Evolutionary conservation across 2,888 invertebrate genomes (phyloP).

Genomic region (Formica aserva): DNA sequence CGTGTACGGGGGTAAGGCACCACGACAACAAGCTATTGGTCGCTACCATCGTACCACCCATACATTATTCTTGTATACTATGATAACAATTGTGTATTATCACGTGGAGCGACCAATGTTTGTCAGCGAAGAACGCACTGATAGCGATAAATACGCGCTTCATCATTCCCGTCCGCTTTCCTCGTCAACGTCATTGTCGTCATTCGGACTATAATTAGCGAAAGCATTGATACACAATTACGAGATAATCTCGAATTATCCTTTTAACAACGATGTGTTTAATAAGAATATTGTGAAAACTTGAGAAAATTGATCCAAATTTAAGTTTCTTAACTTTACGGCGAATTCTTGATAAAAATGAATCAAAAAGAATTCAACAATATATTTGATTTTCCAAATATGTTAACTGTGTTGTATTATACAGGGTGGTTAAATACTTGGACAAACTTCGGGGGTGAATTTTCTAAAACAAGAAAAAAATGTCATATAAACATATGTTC

Average conservation of each 20-base stretch:
- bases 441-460: no score
- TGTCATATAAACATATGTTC: no score
- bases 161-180: conserved; percentile 55
- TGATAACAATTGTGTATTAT: conserved; percentile 71
- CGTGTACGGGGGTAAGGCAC: conserved; percentile 84
- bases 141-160: conserved; percentile 69
- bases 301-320: not conserved
- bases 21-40: conserved; percentile 76
- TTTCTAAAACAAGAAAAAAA: no score
- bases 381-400: not conserved
- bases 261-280: not conserved
- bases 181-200: conserved; percentile 56
- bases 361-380: not conserved
- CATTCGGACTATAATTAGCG: not conserved
- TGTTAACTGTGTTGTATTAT: not conserved
- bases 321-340: not conserved
- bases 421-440: no score
- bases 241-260: not conserved
- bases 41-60: conserved; percentile 80
- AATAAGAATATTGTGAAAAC: not conserved
- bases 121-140: conserved; percentile 63
- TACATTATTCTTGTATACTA: conserved; percentile 68
- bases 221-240: not conserved
- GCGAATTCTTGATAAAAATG: not conserved
- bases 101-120: conserved; percentile 64